phyloP scores from a whole-genome alignment of 2,888 invertebrate genomes.

The Campoplex nolae region DNA sequence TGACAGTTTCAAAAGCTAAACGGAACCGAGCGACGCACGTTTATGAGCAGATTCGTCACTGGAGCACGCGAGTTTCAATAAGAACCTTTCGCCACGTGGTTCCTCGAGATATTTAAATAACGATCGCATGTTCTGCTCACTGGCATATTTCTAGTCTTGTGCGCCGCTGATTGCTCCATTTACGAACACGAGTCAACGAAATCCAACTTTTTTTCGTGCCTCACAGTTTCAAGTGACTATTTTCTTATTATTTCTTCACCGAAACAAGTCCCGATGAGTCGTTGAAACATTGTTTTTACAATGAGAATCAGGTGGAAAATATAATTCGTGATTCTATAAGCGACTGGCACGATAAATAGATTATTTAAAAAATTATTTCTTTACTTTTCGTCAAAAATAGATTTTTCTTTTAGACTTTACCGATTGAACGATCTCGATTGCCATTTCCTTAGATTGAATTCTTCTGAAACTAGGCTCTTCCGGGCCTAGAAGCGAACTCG shows the following conservation, averaged over 20 bases:
- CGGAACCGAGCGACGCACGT: not conserved
- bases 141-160: not conserved
- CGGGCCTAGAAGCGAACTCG: too few relatives aligned
- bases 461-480: too few relatives aligned
- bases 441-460: not conserved
- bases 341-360: not conserved
- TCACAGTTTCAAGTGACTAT: not conserved
- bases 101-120: not conserved
- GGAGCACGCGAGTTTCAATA: not conserved
- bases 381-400: not conserved
- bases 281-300: not conserved
- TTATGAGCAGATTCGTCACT: not conserved
- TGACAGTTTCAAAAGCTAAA: not conserved
- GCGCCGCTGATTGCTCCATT: not conserved
- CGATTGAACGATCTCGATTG: not conserved
- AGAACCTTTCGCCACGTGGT: not conserved
- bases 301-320: not conserved
- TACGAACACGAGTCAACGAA: not conserved
- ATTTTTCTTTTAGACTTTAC: not conserved
- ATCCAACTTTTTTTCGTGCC: not conserved
- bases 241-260: not conserved
- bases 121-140: not conserved
- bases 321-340: not conserved
- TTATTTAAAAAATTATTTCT: not conserved
- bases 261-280: not conserved